Evolutionary conservation across 2,888 invertebrate genomes (phyloP).

Genomic region (Nezara viridula): DNA sequence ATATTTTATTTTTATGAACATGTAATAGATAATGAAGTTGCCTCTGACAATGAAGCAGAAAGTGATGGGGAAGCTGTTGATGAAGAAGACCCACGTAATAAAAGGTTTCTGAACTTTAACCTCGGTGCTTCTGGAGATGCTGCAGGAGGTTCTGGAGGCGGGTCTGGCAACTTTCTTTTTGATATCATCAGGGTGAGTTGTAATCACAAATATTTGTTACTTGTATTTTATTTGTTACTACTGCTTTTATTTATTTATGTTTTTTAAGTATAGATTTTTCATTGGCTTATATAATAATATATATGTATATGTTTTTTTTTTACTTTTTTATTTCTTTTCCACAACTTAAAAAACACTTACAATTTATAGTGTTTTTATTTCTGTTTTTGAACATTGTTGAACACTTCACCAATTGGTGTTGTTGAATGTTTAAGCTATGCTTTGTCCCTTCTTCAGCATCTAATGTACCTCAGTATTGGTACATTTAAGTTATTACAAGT

Average conservation of each 20-base stretch:
- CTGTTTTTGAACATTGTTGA: too few relatives aligned
- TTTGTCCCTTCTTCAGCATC: too few relatives aligned
- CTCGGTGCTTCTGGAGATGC: constrained; percentile 70
- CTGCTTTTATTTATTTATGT: background rate
- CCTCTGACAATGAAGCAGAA: constrained; percentile 62
- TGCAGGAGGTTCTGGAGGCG: constrained; percentile 73
- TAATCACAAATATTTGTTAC: background rate
- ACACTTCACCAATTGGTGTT: too few relatives aligned
- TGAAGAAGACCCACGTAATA: constrained; percentile 83
- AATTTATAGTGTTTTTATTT: too few relatives aligned
- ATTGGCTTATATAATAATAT: too few relatives aligned
- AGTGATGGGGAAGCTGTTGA: constrained; percentile 73
- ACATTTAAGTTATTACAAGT: too few relatives aligned
- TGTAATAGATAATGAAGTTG: constrained; percentile 64
- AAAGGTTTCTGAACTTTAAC: constrained; percentile 80
- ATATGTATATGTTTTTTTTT: too few relatives aligned
- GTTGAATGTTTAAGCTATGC: too few relatives aligned
- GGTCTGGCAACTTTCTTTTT: constrained; percentile 90
- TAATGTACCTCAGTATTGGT: too few relatives aligned
- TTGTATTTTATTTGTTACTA: background rate
- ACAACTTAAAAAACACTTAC: too few relatives aligned
- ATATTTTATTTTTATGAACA: background rate
- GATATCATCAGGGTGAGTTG: constrained; percentile 88
- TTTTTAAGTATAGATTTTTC: background rate
- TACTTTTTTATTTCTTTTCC: too few relatives aligned